phyloP scores from a whole-genome alignment of 2,113 vertebrate genomes.

The Blennius ocellaris region DNA sequence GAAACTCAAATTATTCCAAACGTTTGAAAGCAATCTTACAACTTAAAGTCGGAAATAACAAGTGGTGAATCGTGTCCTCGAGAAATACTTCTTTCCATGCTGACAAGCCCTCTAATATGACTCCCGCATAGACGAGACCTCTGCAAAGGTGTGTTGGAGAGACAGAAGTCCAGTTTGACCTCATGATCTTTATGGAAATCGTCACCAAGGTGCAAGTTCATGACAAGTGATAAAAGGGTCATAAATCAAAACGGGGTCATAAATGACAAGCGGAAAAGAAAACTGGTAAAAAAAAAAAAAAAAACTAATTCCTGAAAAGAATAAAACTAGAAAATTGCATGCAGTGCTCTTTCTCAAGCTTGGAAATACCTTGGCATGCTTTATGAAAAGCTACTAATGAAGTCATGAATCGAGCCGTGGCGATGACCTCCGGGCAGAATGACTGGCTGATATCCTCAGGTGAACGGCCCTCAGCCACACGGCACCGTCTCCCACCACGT shows the following conservation, averaged over 20 bases:
- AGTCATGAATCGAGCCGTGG: conserved; percentile 59
- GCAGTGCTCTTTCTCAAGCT: conserved; percentile 32
- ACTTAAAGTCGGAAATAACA: conserved; percentile 43
- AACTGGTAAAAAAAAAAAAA: conserved; percentile 29
- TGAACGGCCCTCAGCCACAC: conserved; percentile 51
- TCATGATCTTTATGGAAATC: conserved; percentile 56
- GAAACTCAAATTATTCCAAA: conserved; percentile 41
- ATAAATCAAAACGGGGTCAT: conserved; percentile 68
- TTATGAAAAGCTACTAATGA: conserved; percentile 70
- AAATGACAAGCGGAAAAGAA: conserved; percentile 58
- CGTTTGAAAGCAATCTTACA: conserved; percentile 21
- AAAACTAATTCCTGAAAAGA: conserved; percentile 29
- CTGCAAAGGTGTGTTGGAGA: not conserved
- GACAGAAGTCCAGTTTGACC: conserved; percentile 43
- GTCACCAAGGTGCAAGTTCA: conserved; percentile 60
- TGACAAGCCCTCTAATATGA: conserved; percentile 9
- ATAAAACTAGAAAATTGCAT: conserved; percentile 54
- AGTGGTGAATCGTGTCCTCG: conserved; percentile 24
- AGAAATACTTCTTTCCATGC: conserved; percentile 48
- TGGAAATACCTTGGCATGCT: conserved; percentile 46
- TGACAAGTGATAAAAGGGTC: conserved; percentile 56
- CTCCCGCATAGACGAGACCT: conserved; percentile 16
- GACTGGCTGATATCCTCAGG: conserved; percentile 71
- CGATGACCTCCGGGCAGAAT: conserved; percentile 69
- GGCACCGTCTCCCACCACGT: conserved; percentile 49